Conservation (phyloP, 2,888 invertebrate genomes). For the Meloe dianella region DNA sequence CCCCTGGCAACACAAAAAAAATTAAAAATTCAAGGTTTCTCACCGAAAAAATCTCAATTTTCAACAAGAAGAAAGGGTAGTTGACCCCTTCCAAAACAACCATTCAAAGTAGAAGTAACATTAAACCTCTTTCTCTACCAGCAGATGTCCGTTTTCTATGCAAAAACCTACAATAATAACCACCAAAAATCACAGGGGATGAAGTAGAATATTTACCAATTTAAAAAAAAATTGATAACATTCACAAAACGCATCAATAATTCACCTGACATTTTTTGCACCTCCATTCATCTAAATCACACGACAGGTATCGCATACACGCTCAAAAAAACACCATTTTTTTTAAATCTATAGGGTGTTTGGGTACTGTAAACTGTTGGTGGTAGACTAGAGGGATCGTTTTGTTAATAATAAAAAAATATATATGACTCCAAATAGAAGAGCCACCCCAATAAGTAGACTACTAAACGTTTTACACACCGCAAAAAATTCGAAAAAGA, state of each 20-base stretch:
- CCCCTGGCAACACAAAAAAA: constrained; percentile 12
- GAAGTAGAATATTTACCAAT: background rate
- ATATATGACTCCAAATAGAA: constrained; percentile 47
- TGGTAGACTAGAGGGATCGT: constrained; percentile 45
- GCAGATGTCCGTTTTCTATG: constrained; percentile 40
- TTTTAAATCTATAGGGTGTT: constrained; percentile 27
- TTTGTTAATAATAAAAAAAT: constrained; percentile 42
- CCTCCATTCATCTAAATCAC: constrained; percentile 34
- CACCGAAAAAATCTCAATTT: constrained; percentile 7
- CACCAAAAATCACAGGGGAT: background rate
- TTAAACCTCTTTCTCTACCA: constrained; percentile 35
- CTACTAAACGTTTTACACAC: constrained; percentile 55
- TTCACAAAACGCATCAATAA: constrained; percentile 36
- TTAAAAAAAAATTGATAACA: constrained; percentile 3
- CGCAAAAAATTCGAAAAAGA: constrained; percentile 49
- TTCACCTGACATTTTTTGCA: constrained; percentile 45
- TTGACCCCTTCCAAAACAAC: constrained; percentile 28
- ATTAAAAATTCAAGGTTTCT: background rate
- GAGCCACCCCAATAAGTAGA: constrained; percentile 52
- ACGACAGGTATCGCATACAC: constrained; percentile 41
- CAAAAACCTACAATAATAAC: constrained; percentile 17
- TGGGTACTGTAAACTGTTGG: constrained; percentile 37
- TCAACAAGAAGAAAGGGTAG: constrained; percentile 30
- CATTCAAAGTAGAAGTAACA: constrained; percentile 48
- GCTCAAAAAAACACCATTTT: constrained; percentile 42